Evolutionary conservation across 35 echinoderm and acorn worm genomes (phyloP).

Genomic region (Chiridota heheva): DNA sequence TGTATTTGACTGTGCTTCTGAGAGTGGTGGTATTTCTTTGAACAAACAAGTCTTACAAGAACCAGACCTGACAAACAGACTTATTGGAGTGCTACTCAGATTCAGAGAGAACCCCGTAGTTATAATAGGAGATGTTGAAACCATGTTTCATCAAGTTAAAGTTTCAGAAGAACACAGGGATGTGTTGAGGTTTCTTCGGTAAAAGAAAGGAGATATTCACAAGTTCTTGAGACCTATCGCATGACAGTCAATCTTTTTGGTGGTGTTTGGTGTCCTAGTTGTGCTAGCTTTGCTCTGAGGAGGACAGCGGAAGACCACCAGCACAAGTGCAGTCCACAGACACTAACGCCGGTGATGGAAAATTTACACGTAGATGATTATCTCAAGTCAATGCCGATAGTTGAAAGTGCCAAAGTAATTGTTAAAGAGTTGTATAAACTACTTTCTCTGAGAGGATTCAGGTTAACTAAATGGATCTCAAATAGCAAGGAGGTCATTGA

Average conservation of each 20-base stretch:
- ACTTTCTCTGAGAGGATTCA: constrained; percentile 54
- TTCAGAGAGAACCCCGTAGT: constrained; percentile 40
- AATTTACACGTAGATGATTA: constrained; percentile 59
- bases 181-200: no score
- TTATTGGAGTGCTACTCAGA: constrained; percentile 32
- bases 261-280: constrained; percentile 29
- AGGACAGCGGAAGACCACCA: constrained; percentile 37
- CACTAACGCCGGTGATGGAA: not conserved
- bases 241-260: constrained; percentile 61
- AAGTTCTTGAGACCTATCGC: constrained; percentile 11
- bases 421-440: constrained; percentile 2
- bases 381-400: constrained; percentile 20
- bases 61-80: constrained; percentile 52
- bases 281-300: constrained; percentile 35
- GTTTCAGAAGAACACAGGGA: not conserved
- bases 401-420: constrained; percentile 6
- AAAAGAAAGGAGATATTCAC: not conserved
- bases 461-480: constrained; percentile 67
- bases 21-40: constrained; percentile 1
- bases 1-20: constrained; percentile 37
- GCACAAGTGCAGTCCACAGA: not conserved
- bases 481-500: constrained; percentile 54
- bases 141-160: constrained; percentile 1
- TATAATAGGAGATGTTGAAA: constrained; percentile 36
- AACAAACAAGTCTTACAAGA: constrained; percentile 29